Evolutionary conservation across 2,113 vertebrate species (phyloP), one percentile per base, ranked within the genome.

Genomic region (Cynopterus brachyotis): DNA sequence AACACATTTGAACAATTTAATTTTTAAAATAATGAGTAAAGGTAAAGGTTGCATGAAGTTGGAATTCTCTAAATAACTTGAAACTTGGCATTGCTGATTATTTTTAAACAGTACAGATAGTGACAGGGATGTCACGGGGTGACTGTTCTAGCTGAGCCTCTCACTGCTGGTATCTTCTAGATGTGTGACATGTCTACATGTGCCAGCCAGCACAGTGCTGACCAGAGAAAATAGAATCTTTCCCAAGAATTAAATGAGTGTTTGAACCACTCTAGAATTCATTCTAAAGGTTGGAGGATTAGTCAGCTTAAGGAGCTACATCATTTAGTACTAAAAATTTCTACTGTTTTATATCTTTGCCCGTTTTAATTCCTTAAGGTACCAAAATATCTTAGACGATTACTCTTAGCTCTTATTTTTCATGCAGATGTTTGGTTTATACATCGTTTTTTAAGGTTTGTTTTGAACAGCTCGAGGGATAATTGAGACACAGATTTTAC

Each of bases 11-110:
- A 84, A 37, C 28, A 72, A 75, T 15, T 60, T 64, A 72, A 66
- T 57, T 75, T 72, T 79, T 42, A 66, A 84, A 95, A 94, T 50
- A 82, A 64, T 66, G 26, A 78, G 50, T 82, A 45, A 95, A 78
- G 64, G 50, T 62, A 45, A 90, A 50, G 55, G 1, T 84, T 82
- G 17, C 50, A 80, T 15, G 69, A 62, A 70, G 5, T 2, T 79
- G 20, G 40, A 69, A 57, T 91, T 67, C 86, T 91, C 89, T 82
- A 85, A 83, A 62, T 79, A 75, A 89, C 57, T 57, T 78, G 47
- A 91, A 78, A 78, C 35, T 79, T 89, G 20, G 26, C 89, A 82
- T 89, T 26, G 11, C 32, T 80, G 30, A 69, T 75, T 91, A 89
- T 69, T 91, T 94, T 28, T n/a, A 93, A 87, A 90, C 24, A 35